These are phyloP conservation scores for Megalopta genalis DNA, from an alignment of 1,140 invertebrate species.

Conservation along the genomic window DNA sequence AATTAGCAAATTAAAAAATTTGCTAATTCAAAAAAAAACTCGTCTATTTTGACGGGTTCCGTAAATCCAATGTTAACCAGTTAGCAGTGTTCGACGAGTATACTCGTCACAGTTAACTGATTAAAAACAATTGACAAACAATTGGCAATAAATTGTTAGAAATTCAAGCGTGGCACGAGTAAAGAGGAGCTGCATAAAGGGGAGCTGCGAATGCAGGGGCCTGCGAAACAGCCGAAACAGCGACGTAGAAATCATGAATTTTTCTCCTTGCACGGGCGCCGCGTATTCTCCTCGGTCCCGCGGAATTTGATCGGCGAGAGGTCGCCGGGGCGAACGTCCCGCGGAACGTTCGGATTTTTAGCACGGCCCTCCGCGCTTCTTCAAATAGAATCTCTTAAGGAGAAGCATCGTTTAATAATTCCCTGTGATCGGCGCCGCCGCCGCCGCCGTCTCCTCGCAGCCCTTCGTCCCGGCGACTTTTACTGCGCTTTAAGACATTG, in stretches of 20 bases:
- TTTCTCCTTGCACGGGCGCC: neutral
- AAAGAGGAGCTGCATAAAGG: neutral
- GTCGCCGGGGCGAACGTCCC: too few species aligned
- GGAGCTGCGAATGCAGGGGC: neutral
- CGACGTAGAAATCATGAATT: neutral
- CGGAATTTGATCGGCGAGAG: neutral
- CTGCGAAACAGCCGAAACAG: neutral
- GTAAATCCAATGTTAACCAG: too few species aligned
- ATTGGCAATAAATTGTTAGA: too few species aligned
- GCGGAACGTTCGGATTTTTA: neutral
- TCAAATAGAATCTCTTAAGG: neutral
- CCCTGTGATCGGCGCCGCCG: neutral
- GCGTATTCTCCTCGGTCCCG: neutral
- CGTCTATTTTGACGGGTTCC: constrained; percentile 11
- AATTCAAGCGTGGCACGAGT: too few species aligned
- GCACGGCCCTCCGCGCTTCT: too few species aligned
- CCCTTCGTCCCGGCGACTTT: neutral
- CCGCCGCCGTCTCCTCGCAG: too few species aligned
- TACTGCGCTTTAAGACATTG: neutral
- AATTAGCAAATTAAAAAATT: too few species aligned
- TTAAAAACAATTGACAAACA: too few species aligned
- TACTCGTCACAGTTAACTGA: too few species aligned
- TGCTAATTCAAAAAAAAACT: too few species aligned
- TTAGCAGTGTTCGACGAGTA: too few species aligned
- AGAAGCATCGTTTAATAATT: neutral